Conservation (phyloP, 2,113 vertebrate species). For the Aplodontia rufa region DNA sequence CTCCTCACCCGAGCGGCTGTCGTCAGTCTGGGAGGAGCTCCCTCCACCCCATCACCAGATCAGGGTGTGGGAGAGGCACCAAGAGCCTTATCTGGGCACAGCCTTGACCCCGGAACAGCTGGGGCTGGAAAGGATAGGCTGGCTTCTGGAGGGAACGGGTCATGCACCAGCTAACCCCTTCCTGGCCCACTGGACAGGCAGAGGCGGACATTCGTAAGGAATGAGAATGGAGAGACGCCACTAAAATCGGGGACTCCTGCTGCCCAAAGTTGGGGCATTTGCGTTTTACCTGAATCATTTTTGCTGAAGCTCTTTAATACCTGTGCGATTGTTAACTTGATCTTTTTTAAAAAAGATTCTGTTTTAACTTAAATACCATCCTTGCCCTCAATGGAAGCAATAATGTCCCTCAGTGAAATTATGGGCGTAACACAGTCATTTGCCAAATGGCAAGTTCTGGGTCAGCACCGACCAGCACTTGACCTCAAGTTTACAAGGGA, state of each 20-base stretch:
- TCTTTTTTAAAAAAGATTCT: background rate
- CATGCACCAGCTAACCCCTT: background rate
- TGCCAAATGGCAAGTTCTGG: fast-evolving
- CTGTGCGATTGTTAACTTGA: background rate
- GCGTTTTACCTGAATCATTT: background rate
- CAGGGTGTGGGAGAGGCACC: background rate
- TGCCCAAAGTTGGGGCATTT: background rate
- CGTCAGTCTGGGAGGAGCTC: background rate
- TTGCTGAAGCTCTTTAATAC: background rate
- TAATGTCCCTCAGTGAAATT: background rate
- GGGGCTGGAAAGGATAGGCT: background rate
- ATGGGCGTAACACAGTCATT: background rate
- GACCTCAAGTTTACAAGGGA: background rate
- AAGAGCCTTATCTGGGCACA: background rate
- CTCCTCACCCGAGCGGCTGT: background rate
- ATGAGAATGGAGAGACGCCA: background rate
- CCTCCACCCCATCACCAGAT: background rate
- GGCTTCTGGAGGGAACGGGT: background rate
- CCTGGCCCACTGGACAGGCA: background rate
- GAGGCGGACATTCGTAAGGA: background rate
- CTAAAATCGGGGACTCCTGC: no score
- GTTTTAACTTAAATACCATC: background rate
- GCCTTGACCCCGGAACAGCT: background rate
- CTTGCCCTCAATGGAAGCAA: background rate
- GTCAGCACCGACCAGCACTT: background rate